phyloP scores from a whole-genome alignment of 2,797 vertebrate species.

The Pseudochaenichthys georgianus region DNA sequence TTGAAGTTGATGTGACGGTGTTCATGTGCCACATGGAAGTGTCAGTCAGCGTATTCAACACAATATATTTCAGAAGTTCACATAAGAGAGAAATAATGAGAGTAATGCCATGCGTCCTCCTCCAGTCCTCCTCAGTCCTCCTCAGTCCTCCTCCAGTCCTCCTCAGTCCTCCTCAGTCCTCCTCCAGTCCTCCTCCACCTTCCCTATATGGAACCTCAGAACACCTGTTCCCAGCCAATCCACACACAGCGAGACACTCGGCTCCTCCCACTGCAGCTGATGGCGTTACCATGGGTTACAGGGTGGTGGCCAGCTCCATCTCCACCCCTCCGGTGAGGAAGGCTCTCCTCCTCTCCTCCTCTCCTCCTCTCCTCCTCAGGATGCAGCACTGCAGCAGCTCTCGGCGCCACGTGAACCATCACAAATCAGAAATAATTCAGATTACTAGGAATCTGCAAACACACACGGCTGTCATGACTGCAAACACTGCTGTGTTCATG shows the following conservation, averaged over 20 bases:
- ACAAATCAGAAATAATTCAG: slow-evolving; percentile 10
- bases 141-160: slow-evolving; percentile 25
- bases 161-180: slow-evolving; percentile 47
- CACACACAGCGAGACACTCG: slow-evolving; percentile 13
- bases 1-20: not conserved
- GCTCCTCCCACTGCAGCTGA: slow-evolving; percentile 83
- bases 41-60: not conserved
- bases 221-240: slow-evolving; percentile 84
- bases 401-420: not conserved
- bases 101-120: slow-evolving; percentile 2
- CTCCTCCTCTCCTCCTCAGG: slow-evolving; percentile 36
- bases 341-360: slow-evolving; percentile 27
- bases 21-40: not conserved
- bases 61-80: not conserved
- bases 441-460: slow-evolving; percentile 14
- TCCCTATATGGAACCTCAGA: slow-evolving; percentile 78
- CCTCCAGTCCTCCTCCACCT: too few species aligned
- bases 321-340: slow-evolving; percentile 49
- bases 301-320: slow-evolving; percentile 73
- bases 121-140: slow-evolving; percentile 45
- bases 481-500: slow-evolving; percentile 11
- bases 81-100: not conserved
- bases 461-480: slow-evolving; percentile 19
- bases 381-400: slow-evolving; percentile 37
- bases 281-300: slow-evolving; percentile 82